Conservation (phyloP, 2,888 invertebrate genomes). For the Tenthredo scrophulariae region DNA sequence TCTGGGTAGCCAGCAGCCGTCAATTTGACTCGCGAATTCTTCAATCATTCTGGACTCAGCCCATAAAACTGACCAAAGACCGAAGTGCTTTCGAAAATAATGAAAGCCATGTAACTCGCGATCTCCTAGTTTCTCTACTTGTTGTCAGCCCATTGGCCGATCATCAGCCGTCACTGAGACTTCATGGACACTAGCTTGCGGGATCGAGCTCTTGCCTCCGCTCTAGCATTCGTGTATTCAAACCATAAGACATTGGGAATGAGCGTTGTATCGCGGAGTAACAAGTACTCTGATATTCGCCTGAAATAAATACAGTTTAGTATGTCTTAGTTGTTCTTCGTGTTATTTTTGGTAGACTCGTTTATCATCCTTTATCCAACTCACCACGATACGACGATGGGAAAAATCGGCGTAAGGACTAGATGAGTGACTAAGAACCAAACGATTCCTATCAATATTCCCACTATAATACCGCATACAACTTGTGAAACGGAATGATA, state of each 20-base stretch:
- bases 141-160: conserved; percentile 72
- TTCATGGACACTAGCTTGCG: conserved; percentile 90
- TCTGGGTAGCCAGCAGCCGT: background rate
- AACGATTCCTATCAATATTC: conserved; percentile 85
- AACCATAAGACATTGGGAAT: conserved; percentile 97
- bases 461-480: conserved; percentile 87
- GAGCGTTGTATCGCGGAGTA: conserved; percentile 92
- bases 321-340: background rate
- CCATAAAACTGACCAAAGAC: background rate
- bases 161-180: conserved; percentile 88
- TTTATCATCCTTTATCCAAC: conserved; percentile 70
- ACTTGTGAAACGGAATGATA: conserved; percentile 93
- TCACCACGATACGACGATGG: conserved; percentile 91
- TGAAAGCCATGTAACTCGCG: background rate
- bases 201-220: conserved; percentile 89
- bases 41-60: background rate
- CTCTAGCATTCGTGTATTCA: conserved; percentile 92
- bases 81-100: background rate
- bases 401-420: conserved; percentile 91
- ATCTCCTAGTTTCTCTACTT: conserved; percentile 61
- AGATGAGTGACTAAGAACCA: conserved; percentile 92
- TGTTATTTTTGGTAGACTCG: background rate
- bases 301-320: conserved; percentile 80
- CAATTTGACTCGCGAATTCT: background rate
- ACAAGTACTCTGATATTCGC: conserved; percentile 90